Conservation (phyloP, 2,113 vertebrate genomes). For the Eptesicus fuscus region DNA sequence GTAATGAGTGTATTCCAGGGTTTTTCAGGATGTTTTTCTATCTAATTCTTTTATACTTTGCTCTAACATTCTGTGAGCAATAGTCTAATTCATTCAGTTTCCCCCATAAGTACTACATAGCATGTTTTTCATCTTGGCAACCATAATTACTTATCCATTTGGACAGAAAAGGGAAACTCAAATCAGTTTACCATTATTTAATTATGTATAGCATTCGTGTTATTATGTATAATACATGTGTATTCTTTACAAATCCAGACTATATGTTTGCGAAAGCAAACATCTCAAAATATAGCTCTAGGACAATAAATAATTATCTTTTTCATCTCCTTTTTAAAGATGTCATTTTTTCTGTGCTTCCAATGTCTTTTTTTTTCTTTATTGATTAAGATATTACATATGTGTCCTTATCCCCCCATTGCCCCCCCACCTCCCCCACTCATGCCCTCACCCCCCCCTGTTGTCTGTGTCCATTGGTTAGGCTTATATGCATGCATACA, state of each 20-base stretch:
- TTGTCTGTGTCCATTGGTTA: too few relatives aligned
- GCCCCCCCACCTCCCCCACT: too few relatives aligned
- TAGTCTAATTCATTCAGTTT: not conserved
- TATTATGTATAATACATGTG: not conserved
- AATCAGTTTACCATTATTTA: not conserved
- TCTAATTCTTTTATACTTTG: slow-evolving; percentile 28
- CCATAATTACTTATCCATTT: slow-evolving; percentile 9
- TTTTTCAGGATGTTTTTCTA: slow-evolving; percentile 38
- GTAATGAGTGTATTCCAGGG: not conserved
- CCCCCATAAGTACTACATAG: not conserved
- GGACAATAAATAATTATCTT: not conserved
- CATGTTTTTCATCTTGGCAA: not conserved
- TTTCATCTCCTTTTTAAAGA: not conserved
- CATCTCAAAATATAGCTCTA: not conserved
- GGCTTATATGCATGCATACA: too few relatives aligned
- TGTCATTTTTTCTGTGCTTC: not conserved
- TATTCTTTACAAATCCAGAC: not conserved
- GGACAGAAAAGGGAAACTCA: not conserved
- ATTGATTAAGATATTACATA: too few relatives aligned
- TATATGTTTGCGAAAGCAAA: not conserved
- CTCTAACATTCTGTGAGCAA: slow-evolving; percentile 29
- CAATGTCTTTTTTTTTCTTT: not conserved
- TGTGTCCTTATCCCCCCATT: too few relatives aligned
- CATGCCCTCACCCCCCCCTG: too few relatives aligned
- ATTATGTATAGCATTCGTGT: not conserved